Conservation (phyloP, 2,797 vertebrate genomes). For the Myotis findleyi region DNA sequence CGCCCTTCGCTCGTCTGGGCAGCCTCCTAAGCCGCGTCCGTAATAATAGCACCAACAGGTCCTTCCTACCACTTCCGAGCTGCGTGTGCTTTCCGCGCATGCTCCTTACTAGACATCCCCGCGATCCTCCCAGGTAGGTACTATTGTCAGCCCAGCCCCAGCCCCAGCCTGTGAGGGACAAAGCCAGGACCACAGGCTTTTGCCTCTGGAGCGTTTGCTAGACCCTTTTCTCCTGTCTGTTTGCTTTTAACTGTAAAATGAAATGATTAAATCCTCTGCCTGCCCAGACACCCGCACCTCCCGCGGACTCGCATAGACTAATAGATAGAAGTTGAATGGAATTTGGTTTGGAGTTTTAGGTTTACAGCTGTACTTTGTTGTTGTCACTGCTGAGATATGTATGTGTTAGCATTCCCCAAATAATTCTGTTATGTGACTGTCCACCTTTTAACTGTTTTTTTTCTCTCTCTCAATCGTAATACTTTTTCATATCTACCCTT, state of each 20-base stretch:
- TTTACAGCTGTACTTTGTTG: not conserved
- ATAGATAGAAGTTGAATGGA: not conserved
- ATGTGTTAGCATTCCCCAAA: not conserved
- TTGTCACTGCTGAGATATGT: not conserved
- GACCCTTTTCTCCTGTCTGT: not conserved
- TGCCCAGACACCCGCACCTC: not conserved
- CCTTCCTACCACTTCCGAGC: not conserved
- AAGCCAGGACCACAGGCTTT: not conserved
- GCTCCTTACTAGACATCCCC: constrained; percentile 25
- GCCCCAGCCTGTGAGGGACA: not conserved
- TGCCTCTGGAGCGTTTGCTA: not conserved
- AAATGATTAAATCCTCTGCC: not conserved
- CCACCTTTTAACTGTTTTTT: not conserved
- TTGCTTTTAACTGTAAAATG: not conserved
- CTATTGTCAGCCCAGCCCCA: not conserved
- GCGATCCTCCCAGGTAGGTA: constrained; percentile 43
- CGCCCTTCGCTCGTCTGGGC: not conserved
- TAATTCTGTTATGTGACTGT: not conserved
- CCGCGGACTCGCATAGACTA: not conserved
- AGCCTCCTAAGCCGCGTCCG: not conserved
- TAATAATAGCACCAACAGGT: not conserved
- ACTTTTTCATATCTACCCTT: not conserved
- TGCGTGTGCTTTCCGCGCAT: not conserved
- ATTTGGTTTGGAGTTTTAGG: not conserved
- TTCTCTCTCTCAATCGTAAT: not conserved